A percentile compares a stretch with the other conserved stretches of the same genome.
Evolutionary conservation across 2,113 vertebrate genomes (phyloP).

Genomic region (Pelvicachromis taeniatus): DNA sequence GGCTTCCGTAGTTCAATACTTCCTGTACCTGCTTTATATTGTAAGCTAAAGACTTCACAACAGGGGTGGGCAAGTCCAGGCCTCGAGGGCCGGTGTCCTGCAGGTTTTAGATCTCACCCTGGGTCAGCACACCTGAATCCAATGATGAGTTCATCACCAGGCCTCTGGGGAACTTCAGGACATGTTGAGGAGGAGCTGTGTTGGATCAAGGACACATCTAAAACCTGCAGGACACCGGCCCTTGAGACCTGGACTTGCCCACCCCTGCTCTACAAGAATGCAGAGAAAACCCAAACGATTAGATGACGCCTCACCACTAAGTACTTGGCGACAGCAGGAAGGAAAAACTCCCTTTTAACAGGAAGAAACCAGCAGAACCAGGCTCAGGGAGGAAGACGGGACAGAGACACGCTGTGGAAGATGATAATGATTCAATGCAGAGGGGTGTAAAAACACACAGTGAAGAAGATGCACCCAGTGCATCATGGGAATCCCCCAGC

Average conservation of each 20-base stretch:
- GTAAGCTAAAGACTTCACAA: not conserved
- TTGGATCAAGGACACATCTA: too few species aligned
- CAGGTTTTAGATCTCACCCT: too few species aligned
- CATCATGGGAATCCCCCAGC: not conserved
- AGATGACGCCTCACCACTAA: fast-evolving
- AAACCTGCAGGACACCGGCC: too few species aligned
- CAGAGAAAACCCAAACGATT: not conserved
- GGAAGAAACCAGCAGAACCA: not conserved
- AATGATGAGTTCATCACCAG: too few species aligned
- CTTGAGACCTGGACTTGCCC: too few species aligned
- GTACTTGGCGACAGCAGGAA: fast-evolving
- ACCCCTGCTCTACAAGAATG: not conserved
- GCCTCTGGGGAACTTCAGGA: too few species aligned
- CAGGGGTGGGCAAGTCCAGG: too few species aligned
- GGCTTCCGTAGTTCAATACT: too few species aligned
- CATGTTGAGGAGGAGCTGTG: too few species aligned
- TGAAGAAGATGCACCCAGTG: fast-evolving
- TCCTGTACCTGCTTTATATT: not conserved
- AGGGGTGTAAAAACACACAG: not conserved
- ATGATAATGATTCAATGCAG: not conserved
- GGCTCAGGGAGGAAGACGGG: not conserved
- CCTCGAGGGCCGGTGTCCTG: too few species aligned
- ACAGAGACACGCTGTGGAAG: not conserved
- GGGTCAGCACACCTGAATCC: too few species aligned
- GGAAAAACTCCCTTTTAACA: not conserved